Conservation (phyloP, 1,140 invertebrate species). For the Drosophila teissieri region DNA sequence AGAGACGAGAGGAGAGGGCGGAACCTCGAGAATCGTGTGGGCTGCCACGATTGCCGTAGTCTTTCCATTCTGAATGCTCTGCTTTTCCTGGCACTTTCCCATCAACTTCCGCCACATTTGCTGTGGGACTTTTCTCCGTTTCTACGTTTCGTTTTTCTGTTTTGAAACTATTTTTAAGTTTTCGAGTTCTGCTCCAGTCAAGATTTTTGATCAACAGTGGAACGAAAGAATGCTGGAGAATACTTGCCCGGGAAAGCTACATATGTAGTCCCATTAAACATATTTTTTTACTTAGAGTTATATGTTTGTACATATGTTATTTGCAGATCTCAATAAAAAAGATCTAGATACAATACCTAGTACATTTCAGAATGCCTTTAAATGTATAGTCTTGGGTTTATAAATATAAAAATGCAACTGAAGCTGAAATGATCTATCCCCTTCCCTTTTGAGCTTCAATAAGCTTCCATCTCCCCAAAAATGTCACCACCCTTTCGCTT, state of each 20-base stretch:
- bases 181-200: constrained; percentile 36
- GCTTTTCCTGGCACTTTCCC: constrained; percentile 32
- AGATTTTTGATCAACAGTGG: constrained; percentile 38
- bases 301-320: too few relatives aligned
- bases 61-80: constrained; percentile 31
- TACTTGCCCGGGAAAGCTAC: constrained; percentile 13
- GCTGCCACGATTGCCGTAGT: constrained; percentile 36
- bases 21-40: constrained; percentile 38
- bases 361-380: too few relatives aligned
- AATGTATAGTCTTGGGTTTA: too few relatives aligned
- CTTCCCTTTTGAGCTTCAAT: background rate
- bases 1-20: constrained; percentile 18
- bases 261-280: background rate
- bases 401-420: too few relatives aligned
- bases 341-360: background rate
- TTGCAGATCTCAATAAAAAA: background rate
- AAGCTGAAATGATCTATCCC: background rate
- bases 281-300: too few relatives aligned
- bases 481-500: background rate
- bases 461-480: background rate
- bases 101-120: constrained; percentile 72
- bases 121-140: constrained; percentile 26
- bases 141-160: constrained; percentile 11
- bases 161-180: constrained; percentile 72
- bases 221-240: constrained; percentile 25